A percentile compares a stretch with the other conserved stretches of the same genome.
These are phyloP conservation scores for Mirza zaza DNA, from an alignment of 2,113 vertebrate species.

Conservation along the genomic window DNA sequence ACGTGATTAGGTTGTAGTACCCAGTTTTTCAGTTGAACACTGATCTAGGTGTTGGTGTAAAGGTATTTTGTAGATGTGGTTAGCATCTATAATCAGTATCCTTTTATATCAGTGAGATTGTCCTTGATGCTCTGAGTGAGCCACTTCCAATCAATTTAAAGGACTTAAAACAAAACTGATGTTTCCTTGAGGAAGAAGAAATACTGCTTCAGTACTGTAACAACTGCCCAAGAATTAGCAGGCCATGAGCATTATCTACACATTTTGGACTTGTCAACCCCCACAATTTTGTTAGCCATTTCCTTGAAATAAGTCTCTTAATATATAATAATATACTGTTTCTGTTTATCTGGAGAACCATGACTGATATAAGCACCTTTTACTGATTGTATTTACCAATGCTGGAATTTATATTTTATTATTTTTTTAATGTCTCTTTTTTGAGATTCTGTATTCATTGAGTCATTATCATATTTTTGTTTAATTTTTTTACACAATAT, in stretches of 20 bases:
- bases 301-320: background rate
- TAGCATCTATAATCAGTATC: background rate
- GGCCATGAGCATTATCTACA: background rate
- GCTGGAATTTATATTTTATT: background rate
- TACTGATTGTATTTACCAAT: background rate
- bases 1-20: background rate
- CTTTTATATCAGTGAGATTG: background rate
- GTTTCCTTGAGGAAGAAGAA: background rate
- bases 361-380: background rate
- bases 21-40: background rate
- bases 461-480: slow-evolving; percentile 5
- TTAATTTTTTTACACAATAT: background rate
- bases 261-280: background rate
- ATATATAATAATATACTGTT: background rate
- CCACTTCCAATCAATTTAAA: background rate
- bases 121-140: background rate
- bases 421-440: background rate
- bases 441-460: background rate
- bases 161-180: background rate
- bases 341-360: background rate
- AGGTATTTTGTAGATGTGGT: background rate
- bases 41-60: background rate
- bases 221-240: background rate
- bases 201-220: background rate
- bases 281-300: background rate